A percentile compares a stretch with the other conserved stretches of the same genome.
Conservation (phyloP, 2,888 invertebrate species). For the Leptinotarsa juncta region DNA sequence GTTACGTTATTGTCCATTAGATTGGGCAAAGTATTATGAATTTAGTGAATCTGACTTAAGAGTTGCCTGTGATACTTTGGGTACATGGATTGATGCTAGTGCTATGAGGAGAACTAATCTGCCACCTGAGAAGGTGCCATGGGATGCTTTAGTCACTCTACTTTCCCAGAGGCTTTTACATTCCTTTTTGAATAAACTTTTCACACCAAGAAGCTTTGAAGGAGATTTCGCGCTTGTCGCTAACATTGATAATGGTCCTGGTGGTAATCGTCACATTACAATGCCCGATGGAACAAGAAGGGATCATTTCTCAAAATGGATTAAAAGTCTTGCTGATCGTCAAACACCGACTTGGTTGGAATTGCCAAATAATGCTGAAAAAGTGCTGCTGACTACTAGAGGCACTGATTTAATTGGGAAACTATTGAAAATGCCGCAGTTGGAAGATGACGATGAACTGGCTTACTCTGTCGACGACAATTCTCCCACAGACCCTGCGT, state of each 20-base stretch:
- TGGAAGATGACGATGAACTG: slow-evolving; percentile 93
- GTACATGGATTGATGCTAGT: slow-evolving; percentile 98
- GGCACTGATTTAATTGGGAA: slow-evolving; percentile 95
- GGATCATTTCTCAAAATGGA: slow-evolving; percentile 98
- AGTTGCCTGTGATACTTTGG: slow-evolving; percentile 98
- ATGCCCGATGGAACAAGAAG: slow-evolving; percentile 95
- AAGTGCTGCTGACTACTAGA: slow-evolving; percentile 84
- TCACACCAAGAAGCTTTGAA: slow-evolving; percentile 96
- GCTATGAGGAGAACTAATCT: slow-evolving; percentile 98
- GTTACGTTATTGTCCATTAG: slow-evolving; percentile 94
- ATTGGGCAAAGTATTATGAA: slow-evolving; percentile 99
- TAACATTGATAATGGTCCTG: slow-evolving; percentile 81
- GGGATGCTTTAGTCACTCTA: slow-evolving; percentile 96
- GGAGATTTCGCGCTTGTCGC: slow-evolving; percentile 94
- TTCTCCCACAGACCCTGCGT: slow-evolving; percentile 68
- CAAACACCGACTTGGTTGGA: slow-evolving; percentile 94
- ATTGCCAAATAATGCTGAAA: slow-evolving; percentile 62
- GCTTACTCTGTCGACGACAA: slow-evolving; percentile 74
- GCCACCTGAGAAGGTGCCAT: slow-evolving; percentile 98
- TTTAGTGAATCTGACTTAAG: slow-evolving; percentile 98
- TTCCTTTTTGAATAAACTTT: slow-evolving; percentile 92
- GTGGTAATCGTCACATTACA: slow-evolving; percentile 85
- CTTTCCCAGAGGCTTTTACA: slow-evolving; percentile 92
- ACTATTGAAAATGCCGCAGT: slow-evolving; percentile 95
- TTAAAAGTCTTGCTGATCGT: slow-evolving; percentile 90